phyloP scores from a whole-genome alignment of 2,113 vertebrate genomes.

The Pangasianodon hypophthalmus region DNA sequence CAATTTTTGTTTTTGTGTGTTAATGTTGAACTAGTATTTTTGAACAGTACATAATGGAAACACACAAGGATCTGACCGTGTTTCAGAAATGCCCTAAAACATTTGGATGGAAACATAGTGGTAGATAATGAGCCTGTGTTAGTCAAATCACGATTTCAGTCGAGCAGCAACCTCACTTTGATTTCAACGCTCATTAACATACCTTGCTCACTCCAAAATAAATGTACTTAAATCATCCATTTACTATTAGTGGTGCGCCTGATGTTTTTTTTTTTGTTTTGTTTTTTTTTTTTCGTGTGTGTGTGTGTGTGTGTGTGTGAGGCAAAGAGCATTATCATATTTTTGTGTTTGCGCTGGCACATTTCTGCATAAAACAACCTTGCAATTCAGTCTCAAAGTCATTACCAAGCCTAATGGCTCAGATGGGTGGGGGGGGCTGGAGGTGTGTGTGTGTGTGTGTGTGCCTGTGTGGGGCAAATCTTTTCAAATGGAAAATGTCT shows the following conservation, averaged over 20 bases:
- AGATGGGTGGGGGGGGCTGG: not conserved
- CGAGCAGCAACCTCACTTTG: not conserved
- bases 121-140: not conserved
- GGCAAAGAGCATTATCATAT: constrained; percentile 11
- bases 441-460: not conserved
- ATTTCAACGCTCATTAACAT: not conserved
- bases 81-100: not conserved
- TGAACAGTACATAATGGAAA: not conserved
- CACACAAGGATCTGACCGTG: not conserved
- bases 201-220: not conserved
- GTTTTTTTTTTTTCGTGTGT: not conserved
- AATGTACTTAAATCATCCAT: not conserved
- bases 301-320: not conserved
- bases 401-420: constrained; percentile 41
- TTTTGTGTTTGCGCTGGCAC: constrained; percentile 5
- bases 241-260: not conserved
- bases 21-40: not conserved
- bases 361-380: constrained; percentile 25
- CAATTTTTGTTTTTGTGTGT: not conserved
- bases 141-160: not conserved
- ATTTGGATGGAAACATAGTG: not conserved
- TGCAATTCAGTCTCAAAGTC: constrained; percentile 42
- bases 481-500: constrained; percentile 25
- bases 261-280: not conserved
- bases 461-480: not conserved